phyloP scores from a whole-genome alignment of 2,797 vertebrate species.

The Decapterus maruadsi region DNA sequence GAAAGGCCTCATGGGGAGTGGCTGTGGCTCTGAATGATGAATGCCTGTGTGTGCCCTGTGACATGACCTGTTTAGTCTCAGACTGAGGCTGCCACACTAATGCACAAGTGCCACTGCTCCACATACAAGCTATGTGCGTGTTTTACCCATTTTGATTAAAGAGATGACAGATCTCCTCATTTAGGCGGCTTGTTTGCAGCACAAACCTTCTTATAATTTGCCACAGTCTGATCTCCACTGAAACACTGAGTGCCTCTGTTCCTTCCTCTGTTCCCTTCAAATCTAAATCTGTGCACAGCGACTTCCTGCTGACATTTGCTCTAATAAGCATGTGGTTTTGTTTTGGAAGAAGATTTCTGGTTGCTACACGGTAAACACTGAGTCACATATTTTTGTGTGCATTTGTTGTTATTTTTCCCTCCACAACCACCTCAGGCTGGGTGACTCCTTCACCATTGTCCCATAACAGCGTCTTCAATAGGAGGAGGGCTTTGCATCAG shows the following conservation, averaged over 20 bases:
- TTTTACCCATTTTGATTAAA: background rate
- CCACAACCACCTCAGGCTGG: conserved; percentile 18
- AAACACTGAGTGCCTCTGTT: background rate
- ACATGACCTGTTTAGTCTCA: conserved; percentile 51
- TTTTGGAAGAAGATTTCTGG: background rate
- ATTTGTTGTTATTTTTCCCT: conserved; percentile 26
- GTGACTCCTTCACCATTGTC: conserved; percentile 20
- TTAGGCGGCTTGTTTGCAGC: background rate
- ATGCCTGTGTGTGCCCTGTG: conserved; percentile 47
- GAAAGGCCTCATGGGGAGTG: conserved; percentile 43
- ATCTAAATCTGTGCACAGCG: background rate
- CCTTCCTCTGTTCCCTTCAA: background rate
- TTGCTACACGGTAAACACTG: conserved; percentile 5
- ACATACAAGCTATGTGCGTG: conserved; percentile 1
- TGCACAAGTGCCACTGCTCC: conserved; percentile 11
- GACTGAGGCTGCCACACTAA: conserved; percentile 14
- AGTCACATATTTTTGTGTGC: background rate
- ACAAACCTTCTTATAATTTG: background rate
- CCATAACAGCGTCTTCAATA: conserved; percentile 38
- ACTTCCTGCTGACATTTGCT: background rate
- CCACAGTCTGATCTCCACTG: background rate
- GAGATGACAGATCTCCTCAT: background rate
- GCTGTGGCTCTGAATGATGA: conserved; percentile 55
- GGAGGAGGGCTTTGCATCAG: conserved; percentile 47
- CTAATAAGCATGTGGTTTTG: background rate